Evolutionary conservation across 30 jellyfish, hydroid and myxozoan species (phyloP).

Genomic region (Aurelia aurita complex sp. Pacific): DNA sequence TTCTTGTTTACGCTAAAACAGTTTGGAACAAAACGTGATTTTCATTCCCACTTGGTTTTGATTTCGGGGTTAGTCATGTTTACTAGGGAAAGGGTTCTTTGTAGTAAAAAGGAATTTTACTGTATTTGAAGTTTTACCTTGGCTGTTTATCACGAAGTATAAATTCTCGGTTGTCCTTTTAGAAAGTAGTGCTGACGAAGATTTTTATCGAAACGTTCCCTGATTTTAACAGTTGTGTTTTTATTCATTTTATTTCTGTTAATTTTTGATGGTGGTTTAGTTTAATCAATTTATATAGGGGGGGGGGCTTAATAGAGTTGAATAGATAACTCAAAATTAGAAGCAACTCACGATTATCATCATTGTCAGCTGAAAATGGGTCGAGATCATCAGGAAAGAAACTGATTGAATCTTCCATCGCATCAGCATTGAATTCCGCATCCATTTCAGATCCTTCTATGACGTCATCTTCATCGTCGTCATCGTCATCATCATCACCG

Average conservation of each 20-base stretch:
- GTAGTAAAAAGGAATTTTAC: too few relatives aligned
- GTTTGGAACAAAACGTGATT: too few relatives aligned
- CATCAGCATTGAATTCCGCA: slow-evolving; percentile 57
- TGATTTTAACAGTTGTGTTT: too few relatives aligned
- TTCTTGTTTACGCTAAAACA: too few relatives aligned
- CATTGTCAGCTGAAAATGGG: slow-evolving; percentile 67
- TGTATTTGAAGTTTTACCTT: too few relatives aligned
- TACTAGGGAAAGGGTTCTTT: too few relatives aligned
- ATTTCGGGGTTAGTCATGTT: too few relatives aligned
- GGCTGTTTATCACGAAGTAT: neutral
- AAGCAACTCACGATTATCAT: slow-evolving; percentile 52
- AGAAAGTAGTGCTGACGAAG: too few relatives aligned
- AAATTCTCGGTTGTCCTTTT: too few relatives aligned
- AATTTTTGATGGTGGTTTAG: neutral
- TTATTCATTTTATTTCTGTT: too few relatives aligned
- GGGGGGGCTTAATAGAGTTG: neutral
- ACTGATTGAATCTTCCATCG: slow-evolving; percentile 61
- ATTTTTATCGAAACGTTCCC: too few relatives aligned
- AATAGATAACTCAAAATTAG: neutral
- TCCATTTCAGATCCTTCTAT: slow-evolving; percentile 77
- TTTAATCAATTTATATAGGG: neutral
- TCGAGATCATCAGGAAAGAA: slow-evolving; percentile 69
- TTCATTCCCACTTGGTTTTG: too few relatives aligned
- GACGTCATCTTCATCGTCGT: slow-evolving; percentile 73
- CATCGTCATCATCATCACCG: slow-evolving; percentile 68